Evolutionary conservation across 2,888 invertebrate species (phyloP), one percentile per base, ranked within the genome.

Genomic region (Tromatobia lineatoria): DNA sequence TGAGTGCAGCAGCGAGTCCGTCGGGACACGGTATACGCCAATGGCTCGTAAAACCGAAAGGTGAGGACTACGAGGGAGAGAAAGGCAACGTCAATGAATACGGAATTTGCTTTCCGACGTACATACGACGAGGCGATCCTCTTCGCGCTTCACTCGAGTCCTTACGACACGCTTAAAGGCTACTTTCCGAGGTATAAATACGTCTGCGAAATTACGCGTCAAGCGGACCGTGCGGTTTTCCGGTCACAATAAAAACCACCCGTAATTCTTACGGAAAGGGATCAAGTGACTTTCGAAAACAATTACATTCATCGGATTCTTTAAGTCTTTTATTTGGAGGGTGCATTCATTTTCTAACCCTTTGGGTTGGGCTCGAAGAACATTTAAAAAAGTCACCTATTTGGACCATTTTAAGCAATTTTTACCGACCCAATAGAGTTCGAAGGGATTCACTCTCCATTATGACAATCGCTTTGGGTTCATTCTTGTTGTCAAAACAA

Each of bases 41-140:
- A 79, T 84, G 66, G 78, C 34, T 84, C 86, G 77, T 86, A 85
- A 86, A 85, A 86, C 57, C 67, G 80, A 73, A 81, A 81, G 64
- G 75, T 50, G 61, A 74, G 52, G 78, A 67, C 59, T 73, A 73
- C 54, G 61, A 76, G 64, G 20, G 77, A 78, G 75, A 71, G 67
- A 76, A 61, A 75, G 73, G 66, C 42, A 76, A 73, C 80, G 50
- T 47, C 84, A 87, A 87, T 87, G 87, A 87, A 87, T 87, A 87
- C 79, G 75, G 70, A 87, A 87, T 87, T 83, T 85, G 80, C 73
- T 83, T 85, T 80, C 64, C 77, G 29, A 69, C 45, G 57, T 80
- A 47, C n/a, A 75, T 23, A 66, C 52, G 59, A 20, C 50, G 20
- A 54, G 20, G 11, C 23, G 54, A 11, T 54, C 8, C 50, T 54